A percentile compares a stretch with the other conserved stretches of the same genome.
phyloP scores from a whole-genome alignment of 2,888 invertebrate genomes.

The Leucoma salicis region DNA sequence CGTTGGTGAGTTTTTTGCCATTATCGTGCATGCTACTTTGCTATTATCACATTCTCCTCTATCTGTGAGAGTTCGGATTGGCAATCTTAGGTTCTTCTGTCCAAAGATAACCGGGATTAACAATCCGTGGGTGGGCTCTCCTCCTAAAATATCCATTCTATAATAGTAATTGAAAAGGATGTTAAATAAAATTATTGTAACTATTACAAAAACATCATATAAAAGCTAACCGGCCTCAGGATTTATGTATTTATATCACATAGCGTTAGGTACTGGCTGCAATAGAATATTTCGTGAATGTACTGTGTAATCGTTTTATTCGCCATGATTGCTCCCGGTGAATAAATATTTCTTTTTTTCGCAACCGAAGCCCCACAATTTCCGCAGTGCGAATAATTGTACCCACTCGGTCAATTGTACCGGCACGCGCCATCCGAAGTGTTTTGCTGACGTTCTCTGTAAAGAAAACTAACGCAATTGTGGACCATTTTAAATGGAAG shows the following conservation, averaged over 20 bases:
- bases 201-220: not conserved
- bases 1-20: no score
- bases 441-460: constrained; percentile 53
- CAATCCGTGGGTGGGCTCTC: no score
- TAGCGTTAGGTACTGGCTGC: constrained; percentile 29
- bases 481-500: constrained; percentile 22
- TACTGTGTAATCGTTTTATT: constrained; percentile 63
- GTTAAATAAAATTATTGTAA: not conserved
- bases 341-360: constrained; percentile 66
- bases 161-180: no score
- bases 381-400: constrained; percentile 59
- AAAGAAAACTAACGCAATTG: constrained; percentile 39
- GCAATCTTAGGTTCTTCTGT: no score
- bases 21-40: no score
- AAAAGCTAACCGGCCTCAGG: not conserved
- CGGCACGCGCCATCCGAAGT: constrained; percentile 70
- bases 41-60: no score
- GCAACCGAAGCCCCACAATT: constrained; percentile 43
- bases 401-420: constrained; percentile 51
- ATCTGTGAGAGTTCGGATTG: no score
- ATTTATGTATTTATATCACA: constrained; percentile 12
- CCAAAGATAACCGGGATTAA: no score
- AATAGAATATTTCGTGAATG: constrained; percentile 46
- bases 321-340: constrained; percentile 61
- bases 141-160: no score